Percentiles rank a stretch among this genome's conserved stretches.
These are phyloP conservation scores for Ennomos erosarius DNA, from an alignment of 2,888 invertebrate species.

Conservation along the genomic window DNA sequence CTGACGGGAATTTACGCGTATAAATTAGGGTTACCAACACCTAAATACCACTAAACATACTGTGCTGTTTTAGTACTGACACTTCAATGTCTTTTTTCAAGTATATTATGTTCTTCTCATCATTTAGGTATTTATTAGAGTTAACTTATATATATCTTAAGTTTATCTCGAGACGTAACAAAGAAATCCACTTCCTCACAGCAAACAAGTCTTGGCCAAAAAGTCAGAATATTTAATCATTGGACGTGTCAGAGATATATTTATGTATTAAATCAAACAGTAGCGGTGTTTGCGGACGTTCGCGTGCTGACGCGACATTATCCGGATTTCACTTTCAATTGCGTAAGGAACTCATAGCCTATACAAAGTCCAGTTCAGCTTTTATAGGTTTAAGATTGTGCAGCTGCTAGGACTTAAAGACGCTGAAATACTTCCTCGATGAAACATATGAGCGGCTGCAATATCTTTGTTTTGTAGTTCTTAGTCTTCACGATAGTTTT, in stretches of 20 bases:
- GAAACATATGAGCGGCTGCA: neutral
- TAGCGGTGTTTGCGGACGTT: conserved; percentile 21
- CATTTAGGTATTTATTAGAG: too few relatives aligned
- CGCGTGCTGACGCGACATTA: conserved; percentile 37
- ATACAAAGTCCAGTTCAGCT: conserved; percentile 16
- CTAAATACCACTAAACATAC: too few relatives aligned
- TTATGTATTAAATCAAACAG: conserved; percentile 32
- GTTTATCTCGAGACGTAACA: too few relatives aligned
- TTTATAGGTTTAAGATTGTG: conserved; percentile 7
- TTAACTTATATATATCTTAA: too few relatives aligned
- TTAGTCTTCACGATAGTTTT: too few relatives aligned
- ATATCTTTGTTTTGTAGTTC: too few relatives aligned
- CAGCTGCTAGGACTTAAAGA: conserved; percentile 3
- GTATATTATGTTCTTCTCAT: too few relatives aligned
- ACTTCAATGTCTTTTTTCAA: too few relatives aligned
- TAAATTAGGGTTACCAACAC: too few relatives aligned
- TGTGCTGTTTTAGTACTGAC: too few relatives aligned
- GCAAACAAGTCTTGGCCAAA: neutral
- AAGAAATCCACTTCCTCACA: neutral
- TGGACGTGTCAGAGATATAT: conserved; percentile 2
- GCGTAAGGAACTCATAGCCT: conserved; percentile 31
- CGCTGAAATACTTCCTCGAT: neutral
- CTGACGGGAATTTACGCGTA: too few relatives aligned
- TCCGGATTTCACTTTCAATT: conserved; percentile 43
- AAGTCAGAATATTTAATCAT: conserved; percentile 7